Conservation (phyloP, 1,140 invertebrate genomes). For the Copidosoma floridanum region DNA sequence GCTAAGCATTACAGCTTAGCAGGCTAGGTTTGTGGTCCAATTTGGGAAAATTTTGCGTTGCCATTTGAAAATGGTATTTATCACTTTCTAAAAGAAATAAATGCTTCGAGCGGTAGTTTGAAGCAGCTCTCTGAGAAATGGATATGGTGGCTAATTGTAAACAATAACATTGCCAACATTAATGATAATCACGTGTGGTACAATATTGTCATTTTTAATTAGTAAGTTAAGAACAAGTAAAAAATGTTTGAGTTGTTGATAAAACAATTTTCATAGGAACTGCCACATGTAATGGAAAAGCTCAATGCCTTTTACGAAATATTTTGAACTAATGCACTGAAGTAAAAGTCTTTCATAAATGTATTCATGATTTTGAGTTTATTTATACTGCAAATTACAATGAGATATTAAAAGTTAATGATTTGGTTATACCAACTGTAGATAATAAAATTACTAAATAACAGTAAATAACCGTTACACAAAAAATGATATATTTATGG, state of each 20-base stretch:
- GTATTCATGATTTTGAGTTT: too few relatives aligned
- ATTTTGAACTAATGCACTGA: neutral
- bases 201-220: neutral
- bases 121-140: neutral
- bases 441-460: too few relatives aligned
- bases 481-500: too few relatives aligned
- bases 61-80: slow-evolving; percentile 1
- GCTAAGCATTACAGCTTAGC: neutral
- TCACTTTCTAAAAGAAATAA: neutral
- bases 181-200: neutral
- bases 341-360: neutral
- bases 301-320: neutral
- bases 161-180: neutral
- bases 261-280: neutral
- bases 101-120: neutral
- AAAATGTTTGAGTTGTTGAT: neutral
- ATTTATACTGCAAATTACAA: too few relatives aligned
- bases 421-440: too few relatives aligned
- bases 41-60: neutral
- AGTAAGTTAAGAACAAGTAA: neutral
- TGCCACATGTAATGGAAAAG: neutral
- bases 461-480: too few relatives aligned
- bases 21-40: neutral
- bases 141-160: neutral
- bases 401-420: too few relatives aligned